phyloP scores from a whole-genome alignment of 2,797 vertebrate species.

The Benthosema pterotum region DNA sequence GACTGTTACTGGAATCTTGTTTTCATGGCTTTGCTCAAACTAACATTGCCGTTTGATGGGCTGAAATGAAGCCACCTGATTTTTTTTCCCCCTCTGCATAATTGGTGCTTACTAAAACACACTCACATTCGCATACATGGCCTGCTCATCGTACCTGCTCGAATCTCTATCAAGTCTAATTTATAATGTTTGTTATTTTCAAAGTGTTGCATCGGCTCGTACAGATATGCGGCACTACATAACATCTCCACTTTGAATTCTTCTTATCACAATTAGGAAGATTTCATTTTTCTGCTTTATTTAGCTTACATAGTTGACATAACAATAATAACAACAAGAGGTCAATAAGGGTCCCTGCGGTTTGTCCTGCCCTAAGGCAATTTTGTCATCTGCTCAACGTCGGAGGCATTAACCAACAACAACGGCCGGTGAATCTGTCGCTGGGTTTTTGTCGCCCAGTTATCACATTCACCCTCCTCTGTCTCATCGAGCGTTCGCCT shows the following conservation, averaged over 20 bases:
- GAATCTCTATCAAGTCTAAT: constrained; percentile 26
- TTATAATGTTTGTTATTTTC: constrained; percentile 7
- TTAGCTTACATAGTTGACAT: constrained; percentile 11
- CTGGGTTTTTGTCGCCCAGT: constrained; percentile 26
- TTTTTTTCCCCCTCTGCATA: constrained; percentile 11
- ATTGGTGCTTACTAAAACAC: constrained; percentile 28
- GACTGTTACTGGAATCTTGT: constrained; percentile 15
- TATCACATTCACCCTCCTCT: constrained; percentile 45
- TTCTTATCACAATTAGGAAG: not conserved
- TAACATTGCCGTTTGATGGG: constrained; percentile 44
- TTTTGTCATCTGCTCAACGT: constrained; percentile 24
- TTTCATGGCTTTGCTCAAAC: constrained; percentile 54
- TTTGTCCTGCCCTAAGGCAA: constrained; percentile 17
- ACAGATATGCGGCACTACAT: constrained; percentile 26
- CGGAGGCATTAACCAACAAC: constrained; percentile 24
- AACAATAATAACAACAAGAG: not conserved
- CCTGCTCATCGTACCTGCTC: constrained; percentile 45
- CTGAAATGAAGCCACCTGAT: constrained; percentile 35
- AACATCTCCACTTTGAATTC: not conserved
- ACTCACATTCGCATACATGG: not conserved
- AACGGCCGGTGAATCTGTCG: constrained; percentile 18
- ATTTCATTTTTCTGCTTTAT: not conserved
- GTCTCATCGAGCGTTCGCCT: constrained; percentile 39
- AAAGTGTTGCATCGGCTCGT: constrained; percentile 11
- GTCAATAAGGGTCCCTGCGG: constrained; percentile 22